Evolutionary conservation across 2,888 invertebrate species (phyloP), one percentile per base, ranked within the genome.

Genomic region (Drosophila imparisetae): DNA sequence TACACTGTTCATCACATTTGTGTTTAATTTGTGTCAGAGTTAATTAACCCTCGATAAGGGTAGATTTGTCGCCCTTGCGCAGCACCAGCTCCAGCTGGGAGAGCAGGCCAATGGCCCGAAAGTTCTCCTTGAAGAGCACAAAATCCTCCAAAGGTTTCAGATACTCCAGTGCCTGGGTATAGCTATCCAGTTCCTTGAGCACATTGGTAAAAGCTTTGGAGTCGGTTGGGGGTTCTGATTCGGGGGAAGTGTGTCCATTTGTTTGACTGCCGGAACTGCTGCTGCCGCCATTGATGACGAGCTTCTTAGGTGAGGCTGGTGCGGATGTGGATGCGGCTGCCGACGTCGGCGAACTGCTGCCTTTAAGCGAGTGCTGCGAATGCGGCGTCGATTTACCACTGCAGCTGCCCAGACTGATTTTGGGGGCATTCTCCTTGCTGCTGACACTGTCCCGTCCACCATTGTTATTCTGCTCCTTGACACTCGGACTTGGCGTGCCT

Each of bases 101-200:
- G 29, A 92, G 84, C 61, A 92, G 64, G 0, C 92, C 92, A 64
- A 92, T 92, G 32, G 92, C 92, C 13, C 92, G 90, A 62, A 91
- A 92, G 49, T 92, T 92, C 62, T 92, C 92, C 66, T 91, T 92
- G 66, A 91, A 86, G 7, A 92, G 85, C 15, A 91, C 92, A 76
- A 92, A 92, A 24, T 92, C 92, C 62, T 92, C 92, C 38, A 92
- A 58, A 0, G 92, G 92, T 52, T 91, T 92, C 0, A 92, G 73
- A 58, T 92, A 91, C 42, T 90, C 90, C 53, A 92, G 62, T 0
- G 92, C 92, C 55, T 92, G 91, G 1, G 81, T 80, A 58, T 92
- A 92, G 42, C 89, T 86, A 7, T 81, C 87, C 6, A 92, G 75
- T 27, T 91, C 90, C 50, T 84, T 89, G 6, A 75, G 60, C 6